Percentiles rank a stretch among this genome's conserved stretches.
Conservation (phyloP, 2,113 vertebrate genomes). For the Amblyornis subalaris region DNA sequence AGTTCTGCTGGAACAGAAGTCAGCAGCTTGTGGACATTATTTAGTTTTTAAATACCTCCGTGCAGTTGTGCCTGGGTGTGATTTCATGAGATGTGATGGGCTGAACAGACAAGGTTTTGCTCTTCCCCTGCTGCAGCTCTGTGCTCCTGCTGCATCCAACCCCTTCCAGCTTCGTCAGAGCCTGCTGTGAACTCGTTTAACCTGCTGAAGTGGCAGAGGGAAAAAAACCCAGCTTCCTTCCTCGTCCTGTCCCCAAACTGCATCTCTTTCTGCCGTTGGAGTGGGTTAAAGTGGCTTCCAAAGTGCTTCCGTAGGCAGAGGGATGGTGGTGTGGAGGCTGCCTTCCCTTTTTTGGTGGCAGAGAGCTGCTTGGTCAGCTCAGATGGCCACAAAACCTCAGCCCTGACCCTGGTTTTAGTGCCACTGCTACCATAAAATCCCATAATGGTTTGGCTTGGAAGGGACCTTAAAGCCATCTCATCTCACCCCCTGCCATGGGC, state of each 20-base stretch:
- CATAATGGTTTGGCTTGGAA: neutral
- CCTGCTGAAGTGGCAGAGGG: neutral
- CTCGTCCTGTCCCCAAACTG: neutral
- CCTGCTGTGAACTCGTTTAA: neutral
- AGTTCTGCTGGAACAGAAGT: slow-evolving; percentile 22
- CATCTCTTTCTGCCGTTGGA: neutral
- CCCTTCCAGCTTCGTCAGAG: neutral
- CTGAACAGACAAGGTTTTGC: slow-evolving; percentile 4
- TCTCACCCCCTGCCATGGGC: no score
- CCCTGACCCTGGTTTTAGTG: neutral
- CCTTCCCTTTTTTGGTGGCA: neutral
- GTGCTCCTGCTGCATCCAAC: neutral
- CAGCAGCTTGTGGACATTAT: slow-evolving; percentile 40
- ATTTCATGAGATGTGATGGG: slow-evolving; percentile 34
- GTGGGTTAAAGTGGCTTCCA: neutral
- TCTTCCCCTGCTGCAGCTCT: neutral
- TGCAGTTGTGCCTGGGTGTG: neutral
- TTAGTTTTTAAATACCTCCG: slow-evolving; percentile 13
- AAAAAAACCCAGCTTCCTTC: neutral
- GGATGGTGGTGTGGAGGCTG: neutral
- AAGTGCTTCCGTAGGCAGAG: neutral
- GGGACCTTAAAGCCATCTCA: neutral
- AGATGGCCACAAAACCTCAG: rapidly evolving
- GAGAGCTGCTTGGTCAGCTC: neutral
- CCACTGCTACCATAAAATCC: neutral